Conservation (phyloP, 37 sponge, comb jelly and placozoan genomes). For the Beroe forskalii region DNA sequence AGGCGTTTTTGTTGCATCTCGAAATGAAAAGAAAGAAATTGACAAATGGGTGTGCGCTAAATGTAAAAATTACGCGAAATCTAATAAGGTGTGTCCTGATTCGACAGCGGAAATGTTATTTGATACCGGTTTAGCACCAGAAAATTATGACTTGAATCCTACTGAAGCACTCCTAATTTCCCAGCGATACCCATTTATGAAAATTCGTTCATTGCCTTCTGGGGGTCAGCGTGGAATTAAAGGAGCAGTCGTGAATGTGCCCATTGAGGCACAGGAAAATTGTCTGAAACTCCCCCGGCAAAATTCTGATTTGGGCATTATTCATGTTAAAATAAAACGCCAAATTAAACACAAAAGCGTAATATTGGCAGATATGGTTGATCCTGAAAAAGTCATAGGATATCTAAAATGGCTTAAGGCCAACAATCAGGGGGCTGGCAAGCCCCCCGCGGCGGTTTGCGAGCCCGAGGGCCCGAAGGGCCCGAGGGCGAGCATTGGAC, state of each 20-base stretch:
- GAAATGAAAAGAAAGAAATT: background rate
- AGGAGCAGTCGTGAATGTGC: constrained; percentile 34
- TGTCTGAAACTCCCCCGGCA: constrained; percentile 4
- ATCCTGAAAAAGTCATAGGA: background rate
- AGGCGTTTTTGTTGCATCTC: background rate
- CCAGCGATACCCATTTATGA: constrained; percentile 16
- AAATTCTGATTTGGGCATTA: background rate
- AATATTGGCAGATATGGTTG: constrained; percentile 11
- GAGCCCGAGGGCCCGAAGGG: no score
- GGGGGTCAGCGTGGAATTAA: constrained; percentile 25
- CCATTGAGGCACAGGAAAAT: constrained; percentile 1
- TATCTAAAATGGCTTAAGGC: background rate
- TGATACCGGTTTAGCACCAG: background rate
- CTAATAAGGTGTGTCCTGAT: background rate
- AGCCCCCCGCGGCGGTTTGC: no score
- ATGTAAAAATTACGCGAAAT: background rate
- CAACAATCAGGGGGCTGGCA: no score
- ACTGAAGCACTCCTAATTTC: constrained; percentile 9
- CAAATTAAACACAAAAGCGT: background rate
- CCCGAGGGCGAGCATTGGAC: no score
- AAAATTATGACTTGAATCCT: background rate
- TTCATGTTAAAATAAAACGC: constrained; percentile 1
- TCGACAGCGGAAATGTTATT: background rate
- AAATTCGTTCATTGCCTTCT: constrained; percentile 9
- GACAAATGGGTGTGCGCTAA: background rate